Evolutionary conservation across 2,797 vertebrate species (phyloP), one percentile per base, ranked within the genome.

Genomic region (Knipowitschia caucasica): DNA sequence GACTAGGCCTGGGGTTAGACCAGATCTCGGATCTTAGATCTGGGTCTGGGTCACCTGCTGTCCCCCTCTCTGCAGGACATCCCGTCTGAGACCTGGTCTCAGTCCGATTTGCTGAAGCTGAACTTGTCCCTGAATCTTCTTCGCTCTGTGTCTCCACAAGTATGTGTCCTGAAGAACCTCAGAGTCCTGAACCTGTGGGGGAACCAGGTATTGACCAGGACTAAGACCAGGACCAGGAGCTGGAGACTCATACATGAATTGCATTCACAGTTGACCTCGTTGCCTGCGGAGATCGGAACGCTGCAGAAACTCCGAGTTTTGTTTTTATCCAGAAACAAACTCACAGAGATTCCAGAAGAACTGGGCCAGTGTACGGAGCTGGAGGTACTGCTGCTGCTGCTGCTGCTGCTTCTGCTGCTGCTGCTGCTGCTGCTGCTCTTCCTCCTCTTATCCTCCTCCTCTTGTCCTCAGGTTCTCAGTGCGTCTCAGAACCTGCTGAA

Each of bases 281-380:
- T 39, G 2, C 36, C 36, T 1, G 4, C 18, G 5, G 18, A 39
- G 18, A 1, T 39, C 8, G 36, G 36, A 10, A 3, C 9, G 10
- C 36, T 39, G 36, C 36, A 21, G 36, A 20, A 5, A 2, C 36
- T 39, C 20, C 20, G 36, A 21, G 36, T 39, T 11, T 5, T 39
- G 18, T 39, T 39, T 39, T 39, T 39, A 39, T 39, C 36, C 36
- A 39, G 20, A 39, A 39, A 39, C 36, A 39, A 21, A 39, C 36
- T 39, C 9, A 21, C 36, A 7, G 36, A 39, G 3, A 24, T 42
- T 1, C 39, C 20, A 23, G 39, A 42, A 3, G 39, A 42, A 7
- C 39, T 42, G 39, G 39, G 38, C 20, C 38, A 21, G 38, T 40
- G 38, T 39, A 39, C 39, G 1, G 20, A 42, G 11, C 39, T 42